Evolutionary conservation across 2,888 invertebrate genomes (phyloP), one percentile per base, ranked within the genome.

Genomic region (Eupithecia pulchellata): DNA sequence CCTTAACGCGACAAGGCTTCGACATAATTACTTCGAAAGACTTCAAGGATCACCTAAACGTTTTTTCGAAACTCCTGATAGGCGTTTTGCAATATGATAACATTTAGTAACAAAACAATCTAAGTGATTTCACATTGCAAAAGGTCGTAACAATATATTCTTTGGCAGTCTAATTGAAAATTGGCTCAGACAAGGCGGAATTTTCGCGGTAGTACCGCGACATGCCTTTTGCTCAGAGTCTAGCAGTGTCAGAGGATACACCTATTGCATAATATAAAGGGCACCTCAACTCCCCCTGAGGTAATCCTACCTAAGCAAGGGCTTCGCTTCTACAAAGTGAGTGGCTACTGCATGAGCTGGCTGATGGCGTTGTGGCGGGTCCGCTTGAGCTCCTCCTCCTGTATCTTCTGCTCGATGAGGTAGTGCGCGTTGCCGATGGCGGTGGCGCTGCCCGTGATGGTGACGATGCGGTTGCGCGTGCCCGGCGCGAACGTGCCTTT

Each of bases 401-500:
- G 97, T 93, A 99, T 98, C 95, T 98, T 97, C 95, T 98, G 98
- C 95, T 99, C 98, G 95, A 99, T 99, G 95, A 99, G 96, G 95
- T 96, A 98, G 92, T 98, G 97, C 91, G 99, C 99, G 92, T 97
- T 97, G 91, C 96, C 96, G 94, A 99, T 98, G 94, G 98, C 97
- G 92, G 96, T 96, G 86, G 97, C 96, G 86, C 96, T 96, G 93
- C 99, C 99, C 86, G 97, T 97, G 94, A 99, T 98, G 92, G 99
- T 98, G 82, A 99, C 99, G 94, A 99, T 98, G 89, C 99, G 97
- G 95, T 99, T 99, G 92, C 98, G 97, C 81, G 99, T 99, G 93
- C 99, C 99, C 80, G 99, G 99, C 86, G 98, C 98, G 95, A 98
- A 99, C 88, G 98, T 98, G 91, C 99, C 99, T 95, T 99, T 99